Evolutionary conservation across 2,113 vertebrate genomes (phyloP), one percentile per base, ranked within the genome.

Genomic region (Equus przewalskii): DNA sequence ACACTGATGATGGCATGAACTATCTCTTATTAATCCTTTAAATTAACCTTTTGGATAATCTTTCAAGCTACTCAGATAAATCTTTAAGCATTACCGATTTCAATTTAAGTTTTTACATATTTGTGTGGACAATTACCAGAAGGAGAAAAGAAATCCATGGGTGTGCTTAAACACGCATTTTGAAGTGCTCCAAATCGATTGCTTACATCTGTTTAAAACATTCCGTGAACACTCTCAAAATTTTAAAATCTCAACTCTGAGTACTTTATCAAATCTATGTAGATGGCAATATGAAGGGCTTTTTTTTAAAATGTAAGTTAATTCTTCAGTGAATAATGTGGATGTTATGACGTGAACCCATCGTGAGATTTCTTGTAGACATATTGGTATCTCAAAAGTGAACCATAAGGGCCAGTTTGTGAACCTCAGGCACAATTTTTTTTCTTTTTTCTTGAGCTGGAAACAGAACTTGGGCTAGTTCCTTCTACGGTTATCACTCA

Each of bases 21-120:
- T 97, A 89, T 96, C 86, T 97, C 93, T 97, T 97, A 36, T 19
- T 89, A 86, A 91, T 69, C 22, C 65, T 94, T 95, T 81, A 93
- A 89, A 62, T 90, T 76, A 54, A 91, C 70, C 75, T 94, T 92
- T 89, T 54, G 82, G 91, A 78, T 84, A 49, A 75, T 89, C 89
- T 94, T 14, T 30, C 19, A 70, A 69, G 51, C 72, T 75, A 49
- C 79, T 69, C 62, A 95, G 91, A 72, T 81, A 92, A 91, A 89
- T 78, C 84, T 96, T 96, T 46, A 92, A 86, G 56, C 54, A 69
- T 84, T 76, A 54, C 33, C 49, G 33, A 64, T 84, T 90, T 96
- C 65, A 81, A n/a, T 72, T 76, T 70, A 62, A 58, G 46, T 87
- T 95, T 95, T 97, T 90, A 22, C 46, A 28, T 80, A 65, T 83